Evolutionary conservation across 2,888 invertebrate genomes (phyloP), one percentile per base, ranked within the genome.

Genomic region (Drymonia ruficornis): DNA sequence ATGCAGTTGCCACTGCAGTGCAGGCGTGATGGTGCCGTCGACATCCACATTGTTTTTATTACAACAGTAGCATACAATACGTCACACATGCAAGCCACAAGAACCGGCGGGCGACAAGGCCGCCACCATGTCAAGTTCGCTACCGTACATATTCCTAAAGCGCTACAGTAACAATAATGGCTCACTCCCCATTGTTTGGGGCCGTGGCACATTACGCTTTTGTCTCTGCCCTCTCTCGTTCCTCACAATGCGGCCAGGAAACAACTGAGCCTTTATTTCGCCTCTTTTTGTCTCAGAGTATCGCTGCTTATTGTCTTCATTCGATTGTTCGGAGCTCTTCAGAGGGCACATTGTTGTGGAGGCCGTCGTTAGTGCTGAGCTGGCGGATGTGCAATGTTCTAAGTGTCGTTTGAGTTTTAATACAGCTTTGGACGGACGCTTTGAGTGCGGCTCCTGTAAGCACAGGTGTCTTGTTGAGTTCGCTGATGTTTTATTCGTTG

Each of bases 291-390:
- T 93, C 93, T 93, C 92, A 89, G 92, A 93, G 93, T 93, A 93
- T 93, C 93, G 93, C 91, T 92, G 92, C 91, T 93, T 93, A 93
- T 93, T 93, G 93, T 93, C 93, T 93, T 92, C 93, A 93, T 93
- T 93, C 93, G 93, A 93, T 93, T 93, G 93, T 93, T 93, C 93
- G 90, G 87, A 84, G 89, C 91, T 92, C 91, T 91, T 91, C 91
- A 89, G 87, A 91, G 90, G 91, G 92, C 87, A 89, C 90, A 92
- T 92, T 92, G 92, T 92, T 91, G 89, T 89, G 88, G 89, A 89
- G 84, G 79, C 76, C 82, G 88, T 90, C 88, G 91, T 90, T 89
- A 89, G 89, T 87, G 87, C 90, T 85, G 89, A 88, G 86, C 86
- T 86, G 76, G 89, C 90, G 91, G 89, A 90, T 91, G 89, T 88